Evolutionary conservation across 2,888 invertebrate species (phyloP).

Genomic region (Drosophila pegasa): DNA sequence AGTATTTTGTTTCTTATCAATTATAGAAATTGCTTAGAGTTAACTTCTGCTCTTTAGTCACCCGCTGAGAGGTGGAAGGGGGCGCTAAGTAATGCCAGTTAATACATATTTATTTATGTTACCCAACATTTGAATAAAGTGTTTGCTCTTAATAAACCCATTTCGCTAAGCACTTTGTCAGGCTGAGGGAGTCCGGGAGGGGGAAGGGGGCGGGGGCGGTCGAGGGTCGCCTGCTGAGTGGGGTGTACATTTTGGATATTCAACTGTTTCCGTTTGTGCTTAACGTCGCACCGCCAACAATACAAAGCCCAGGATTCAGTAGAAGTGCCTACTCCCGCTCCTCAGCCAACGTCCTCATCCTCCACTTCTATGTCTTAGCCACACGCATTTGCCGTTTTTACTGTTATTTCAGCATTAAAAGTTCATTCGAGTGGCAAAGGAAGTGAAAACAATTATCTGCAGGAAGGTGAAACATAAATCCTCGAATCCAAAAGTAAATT

Average conservation of each 20-base stretch:
- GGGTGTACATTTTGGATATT: slow-evolving; percentile 58
- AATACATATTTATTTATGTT: slow-evolving; percentile 72
- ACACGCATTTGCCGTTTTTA: slow-evolving; percentile 53
- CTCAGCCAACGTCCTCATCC: neutral
- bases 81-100: slow-evolving; percentile 31
- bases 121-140: slow-evolving; percentile 69
- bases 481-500: slow-evolving; percentile 79
- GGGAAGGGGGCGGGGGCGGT: neutral
- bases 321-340: neutral
- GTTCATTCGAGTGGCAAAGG: slow-evolving; percentile 75
- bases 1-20: slow-evolving; percentile 6
- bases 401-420: slow-evolving; percentile 81
- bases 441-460: slow-evolving; percentile 83
- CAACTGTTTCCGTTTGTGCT: slow-evolving; percentile 66
- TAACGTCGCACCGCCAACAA: slow-evolving; percentile 37
- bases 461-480: slow-evolving; percentile 82
- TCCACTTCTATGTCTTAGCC: slow-evolving; percentile 12
- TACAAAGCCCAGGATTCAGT: slow-evolving; percentile 7
- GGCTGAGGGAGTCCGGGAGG: neutral
- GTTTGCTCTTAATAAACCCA: slow-evolving; percentile 80
- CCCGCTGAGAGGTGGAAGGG: neutral
- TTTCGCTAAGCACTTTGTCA: slow-evolving; percentile 70
- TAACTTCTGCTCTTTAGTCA: slow-evolving; percentile 17
- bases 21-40: slow-evolving; percentile 14
- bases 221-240: neutral